Percentiles rank a stretch among this genome's conserved stretches.
phyloP scores from a whole-genome alignment of 1,140 invertebrate species.

The Cardiocondyla obscurior region DNA sequence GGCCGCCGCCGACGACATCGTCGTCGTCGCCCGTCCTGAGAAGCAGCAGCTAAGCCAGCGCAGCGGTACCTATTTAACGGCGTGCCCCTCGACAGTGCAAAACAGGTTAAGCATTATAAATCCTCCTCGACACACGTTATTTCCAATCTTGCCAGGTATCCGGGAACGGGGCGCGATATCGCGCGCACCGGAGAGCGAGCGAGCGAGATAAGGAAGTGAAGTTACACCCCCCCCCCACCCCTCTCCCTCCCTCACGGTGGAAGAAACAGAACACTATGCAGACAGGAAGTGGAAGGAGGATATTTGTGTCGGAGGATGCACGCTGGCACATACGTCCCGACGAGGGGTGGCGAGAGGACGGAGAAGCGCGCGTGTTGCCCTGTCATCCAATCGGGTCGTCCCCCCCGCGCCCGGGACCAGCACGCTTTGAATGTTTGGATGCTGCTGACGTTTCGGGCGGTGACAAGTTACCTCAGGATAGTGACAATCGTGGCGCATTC shows the following conservation, averaged over 20 bases:
- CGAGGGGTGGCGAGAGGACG: neutral
- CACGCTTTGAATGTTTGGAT: too few species aligned
- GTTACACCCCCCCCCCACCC: neutral
- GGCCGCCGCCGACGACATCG: neutral
- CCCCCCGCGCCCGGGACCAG: neutral
- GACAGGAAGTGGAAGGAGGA: neutral
- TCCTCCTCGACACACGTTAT: slow-evolving; percentile 38
- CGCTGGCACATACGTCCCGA: neutral
- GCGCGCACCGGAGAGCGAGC: neutral
- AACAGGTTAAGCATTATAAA: slow-evolving; percentile 63
- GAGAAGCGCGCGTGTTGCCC: neutral
- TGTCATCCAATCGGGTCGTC: neutral
- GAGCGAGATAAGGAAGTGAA: neutral
- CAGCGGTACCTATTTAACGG: slow-evolving; percentile 62
- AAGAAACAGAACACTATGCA: neutral
- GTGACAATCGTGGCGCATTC: slow-evolving; percentile 67
- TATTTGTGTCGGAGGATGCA: slow-evolving; percentile 9
- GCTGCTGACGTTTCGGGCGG: slow-evolving; percentile 72
- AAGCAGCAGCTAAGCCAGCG: slow-evolving; percentile 52
- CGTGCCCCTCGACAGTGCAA: slow-evolving; percentile 46
- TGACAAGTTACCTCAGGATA: slow-evolving; percentile 69
- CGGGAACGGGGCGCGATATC: neutral
- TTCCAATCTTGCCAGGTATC: slow-evolving; percentile 55
- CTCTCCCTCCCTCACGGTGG: too few species aligned
- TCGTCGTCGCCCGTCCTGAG: neutral